Evolutionary conservation across 2,888 invertebrate genomes (phyloP).

Genomic region (Andrena chrysosceles): DNA sequence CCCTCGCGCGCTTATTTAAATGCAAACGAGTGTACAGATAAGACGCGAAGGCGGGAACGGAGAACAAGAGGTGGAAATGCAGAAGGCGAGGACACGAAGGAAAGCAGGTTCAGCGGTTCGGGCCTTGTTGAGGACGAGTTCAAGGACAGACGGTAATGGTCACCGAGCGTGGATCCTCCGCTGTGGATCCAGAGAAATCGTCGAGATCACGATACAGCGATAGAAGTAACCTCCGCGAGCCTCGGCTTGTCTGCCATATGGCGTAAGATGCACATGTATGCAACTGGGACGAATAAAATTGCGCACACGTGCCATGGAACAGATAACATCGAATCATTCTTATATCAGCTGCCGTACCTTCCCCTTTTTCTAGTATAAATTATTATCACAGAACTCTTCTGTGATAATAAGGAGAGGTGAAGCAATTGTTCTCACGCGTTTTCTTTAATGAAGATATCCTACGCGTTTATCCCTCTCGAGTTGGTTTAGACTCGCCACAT

Average conservation of each 20-base stretch:
- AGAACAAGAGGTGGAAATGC: conserved; percentile 38
- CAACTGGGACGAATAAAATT: conserved; percentile 32
- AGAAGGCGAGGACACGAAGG: conserved; percentile 36
- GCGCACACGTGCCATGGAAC: conserved; percentile 27
- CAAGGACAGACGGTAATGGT: conserved; percentile 68
- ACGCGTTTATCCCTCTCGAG: too few relatives aligned
- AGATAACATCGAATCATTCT: conserved; percentile 27
- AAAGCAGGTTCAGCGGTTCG: conserved; percentile 63
- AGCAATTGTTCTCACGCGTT: too few relatives aligned
- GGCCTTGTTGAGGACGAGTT: conserved; percentile 72
- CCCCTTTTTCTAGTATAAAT: background rate
- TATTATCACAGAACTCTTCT: background rate
- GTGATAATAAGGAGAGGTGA: too few relatives aligned
- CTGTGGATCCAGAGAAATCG: conserved; percentile 57
- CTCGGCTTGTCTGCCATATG: conserved; percentile 44
- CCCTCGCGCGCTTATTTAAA: conserved; percentile 39
- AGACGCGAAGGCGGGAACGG: conserved; percentile 35
- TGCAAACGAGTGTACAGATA: conserved; percentile 55
- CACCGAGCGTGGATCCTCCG: conserved; percentile 38
- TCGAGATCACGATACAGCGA: conserved; percentile 56
- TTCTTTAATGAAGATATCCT: too few relatives aligned
- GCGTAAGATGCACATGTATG: conserved; percentile 31
- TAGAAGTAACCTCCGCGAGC: conserved; percentile 29
- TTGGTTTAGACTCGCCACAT: too few relatives aligned
- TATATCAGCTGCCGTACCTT: background rate